Evolutionary conservation across 1,140 invertebrate species (phyloP).

Genomic region (Antheraea pernyi): DNA sequence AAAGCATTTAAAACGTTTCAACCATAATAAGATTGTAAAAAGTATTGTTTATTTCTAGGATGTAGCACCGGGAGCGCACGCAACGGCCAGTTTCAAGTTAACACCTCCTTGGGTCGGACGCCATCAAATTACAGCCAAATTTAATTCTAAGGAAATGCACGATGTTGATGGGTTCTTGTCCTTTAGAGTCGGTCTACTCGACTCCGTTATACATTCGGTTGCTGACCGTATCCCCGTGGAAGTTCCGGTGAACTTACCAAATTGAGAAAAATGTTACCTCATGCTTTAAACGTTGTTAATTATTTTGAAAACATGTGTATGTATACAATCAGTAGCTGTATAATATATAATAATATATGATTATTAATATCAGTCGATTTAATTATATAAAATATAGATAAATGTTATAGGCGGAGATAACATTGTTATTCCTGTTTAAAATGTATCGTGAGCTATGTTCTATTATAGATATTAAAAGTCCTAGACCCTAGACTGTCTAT

Average conservation of each 20-base stretch:
- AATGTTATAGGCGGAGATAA: too few species aligned
- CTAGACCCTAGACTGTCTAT: too few species aligned
- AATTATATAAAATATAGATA: too few species aligned
- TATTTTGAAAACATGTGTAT: too few species aligned
- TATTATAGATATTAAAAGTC: too few species aligned
- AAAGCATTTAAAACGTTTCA: too few species aligned
- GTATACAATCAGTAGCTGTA: not conserved
- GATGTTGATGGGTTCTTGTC: conserved; percentile 91
- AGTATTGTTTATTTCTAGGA: conserved; percentile 45
- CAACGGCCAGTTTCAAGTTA: conserved; percentile 85
- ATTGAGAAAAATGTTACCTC: not conserved
- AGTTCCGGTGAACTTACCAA: too few species aligned
- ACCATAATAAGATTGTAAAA: not conserved
- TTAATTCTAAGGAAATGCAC: conserved; percentile 88
- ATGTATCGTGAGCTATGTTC: too few species aligned
- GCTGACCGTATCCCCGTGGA: not conserved
- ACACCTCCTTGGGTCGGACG: conserved; percentile 85
- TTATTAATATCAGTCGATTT: too few species aligned
- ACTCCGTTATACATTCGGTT: too few species aligned
- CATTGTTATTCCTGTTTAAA: too few species aligned
- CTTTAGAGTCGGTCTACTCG: conserved; percentile 55
- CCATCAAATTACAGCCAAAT: conserved; percentile 89
- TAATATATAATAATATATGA: too few species aligned
- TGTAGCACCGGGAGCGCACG: conserved; percentile 83
- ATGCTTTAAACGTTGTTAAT: not conserved